These are phyloP conservation scores for Pseudopodoces humilis DNA, from an alignment of 2,113 vertebrate species.

Conservation along the genomic window DNA sequence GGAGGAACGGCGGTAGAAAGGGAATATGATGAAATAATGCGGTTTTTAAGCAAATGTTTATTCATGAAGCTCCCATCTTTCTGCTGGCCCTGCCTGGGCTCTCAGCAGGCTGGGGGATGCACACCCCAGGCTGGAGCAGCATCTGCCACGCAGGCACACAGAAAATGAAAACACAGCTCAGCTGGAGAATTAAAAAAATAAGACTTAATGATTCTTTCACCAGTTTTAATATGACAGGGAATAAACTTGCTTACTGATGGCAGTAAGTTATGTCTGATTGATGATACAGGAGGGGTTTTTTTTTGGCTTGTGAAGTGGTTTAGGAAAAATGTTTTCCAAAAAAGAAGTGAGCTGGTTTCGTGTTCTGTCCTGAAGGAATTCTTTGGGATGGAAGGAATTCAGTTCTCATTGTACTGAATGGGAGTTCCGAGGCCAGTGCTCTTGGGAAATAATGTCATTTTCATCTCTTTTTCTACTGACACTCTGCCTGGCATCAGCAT, in stretches of 20 bases:
- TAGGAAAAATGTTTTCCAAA: background rate
- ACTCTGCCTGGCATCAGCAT: background rate
- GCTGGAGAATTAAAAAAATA: background rate
- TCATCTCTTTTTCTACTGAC: background rate
- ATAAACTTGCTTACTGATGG: background rate
- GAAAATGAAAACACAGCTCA: background rate
- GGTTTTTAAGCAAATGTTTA: slow-evolving; percentile 68
- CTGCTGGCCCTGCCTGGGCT: background rate
- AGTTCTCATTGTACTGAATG: background rate
- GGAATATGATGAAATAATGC: slow-evolving; percentile 38
- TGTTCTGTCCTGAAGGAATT: background rate
- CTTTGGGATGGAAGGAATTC: background rate
- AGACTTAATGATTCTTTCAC: background rate
- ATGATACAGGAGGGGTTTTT: background rate
- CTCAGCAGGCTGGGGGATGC: slow-evolving; percentile 36
- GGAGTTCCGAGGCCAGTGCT: background rate
- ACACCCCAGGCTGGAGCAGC: background rate
- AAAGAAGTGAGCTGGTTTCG: background rate
- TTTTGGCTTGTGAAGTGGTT: background rate
- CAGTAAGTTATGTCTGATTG: background rate
- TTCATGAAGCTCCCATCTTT: slow-evolving; percentile 52
- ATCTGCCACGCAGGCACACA: background rate
- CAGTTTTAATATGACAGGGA: background rate
- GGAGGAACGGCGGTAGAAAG: background rate
- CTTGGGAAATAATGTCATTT: background rate